Evolutionary conservation across 2,113 vertebrate species (phyloP).

Genomic region (Myrmophylax atrothorax): DNA sequence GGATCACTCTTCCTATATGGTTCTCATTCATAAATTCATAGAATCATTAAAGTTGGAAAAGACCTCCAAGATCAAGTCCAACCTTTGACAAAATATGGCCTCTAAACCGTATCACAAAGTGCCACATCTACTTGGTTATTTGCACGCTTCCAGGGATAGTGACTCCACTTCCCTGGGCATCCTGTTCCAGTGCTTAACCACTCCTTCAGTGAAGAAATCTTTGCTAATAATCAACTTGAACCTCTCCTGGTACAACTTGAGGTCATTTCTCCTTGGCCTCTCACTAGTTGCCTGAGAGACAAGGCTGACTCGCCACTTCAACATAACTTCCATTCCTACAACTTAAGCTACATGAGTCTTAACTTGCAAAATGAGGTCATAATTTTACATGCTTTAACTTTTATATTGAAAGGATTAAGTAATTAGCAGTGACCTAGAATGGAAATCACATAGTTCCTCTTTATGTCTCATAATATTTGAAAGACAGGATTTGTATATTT

Average conservation of each 20-base stretch:
- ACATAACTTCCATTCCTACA: background rate
- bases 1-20: background rate
- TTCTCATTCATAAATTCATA: background rate
- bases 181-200: background rate
- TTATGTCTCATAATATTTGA: background rate
- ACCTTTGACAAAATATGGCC: background rate
- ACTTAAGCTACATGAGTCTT: background rate
- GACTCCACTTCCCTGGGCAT: background rate
- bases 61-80: background rate
- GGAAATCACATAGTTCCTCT: background rate
- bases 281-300: background rate
- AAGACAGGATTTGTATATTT: background rate
- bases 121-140: accelerated
- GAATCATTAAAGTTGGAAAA: background rate
- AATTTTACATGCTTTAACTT: background rate
- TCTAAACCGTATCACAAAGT: background rate
- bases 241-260: background rate
- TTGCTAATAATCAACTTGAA: background rate
- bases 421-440: background rate
- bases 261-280: background rate
- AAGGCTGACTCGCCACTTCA: background rate
- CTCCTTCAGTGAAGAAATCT: background rate
- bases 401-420: background rate
- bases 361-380: background rate
- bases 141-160: background rate